Evolutionary conservation across 2,888 invertebrate species (phyloP), one percentile per base, ranked within the genome.

Genomic region (Drosophila melanosoma): DNA sequence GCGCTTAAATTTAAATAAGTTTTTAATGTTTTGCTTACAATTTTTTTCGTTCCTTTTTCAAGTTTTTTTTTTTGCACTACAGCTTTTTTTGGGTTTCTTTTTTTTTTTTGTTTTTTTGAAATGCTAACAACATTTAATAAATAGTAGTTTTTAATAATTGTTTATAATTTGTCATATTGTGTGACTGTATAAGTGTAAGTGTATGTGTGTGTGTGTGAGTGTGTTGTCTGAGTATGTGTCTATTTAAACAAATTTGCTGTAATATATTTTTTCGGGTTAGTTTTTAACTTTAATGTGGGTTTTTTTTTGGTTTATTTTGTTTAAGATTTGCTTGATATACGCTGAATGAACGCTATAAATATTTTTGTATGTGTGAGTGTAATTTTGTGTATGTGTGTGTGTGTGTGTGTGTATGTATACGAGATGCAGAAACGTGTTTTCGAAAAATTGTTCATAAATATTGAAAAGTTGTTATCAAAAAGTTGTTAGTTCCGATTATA

Each of bases 71-170:
- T 51, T 87, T 86, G 87, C 87, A 90, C 89, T 87, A 88, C 89
- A 88, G 86, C 81, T 69, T 80, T 76, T 88, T 81, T 64, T 78
- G 70, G 69, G 51, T 60, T 51, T 60, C 62, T 1, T 53, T 60
- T 81, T 69, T 56, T 75, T 71, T 61, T 71, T 66, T 74, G 17
- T 51, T 57, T 74, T 80, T 73, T 81, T 64, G 78, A 82, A 85
- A 86, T 90, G 90, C 86, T 90, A 89, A 89, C 90, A 90, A 90
- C 90, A 90, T 89, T 89, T 89, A 89, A 88, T 89, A 87, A 88
- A 87, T 86, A 89, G 90, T 90, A 90, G 72, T 85, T 86, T 73
- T 69, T 86, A 83, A 89, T 81, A 79, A 83, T 79, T 83, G 80
- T 79, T 74, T 87, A 70, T 85, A 74, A 84, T 69, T 77, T 74